phyloP scores from a whole-genome alignment of 2,888 invertebrate species.

The Graphium colonna region DNA sequence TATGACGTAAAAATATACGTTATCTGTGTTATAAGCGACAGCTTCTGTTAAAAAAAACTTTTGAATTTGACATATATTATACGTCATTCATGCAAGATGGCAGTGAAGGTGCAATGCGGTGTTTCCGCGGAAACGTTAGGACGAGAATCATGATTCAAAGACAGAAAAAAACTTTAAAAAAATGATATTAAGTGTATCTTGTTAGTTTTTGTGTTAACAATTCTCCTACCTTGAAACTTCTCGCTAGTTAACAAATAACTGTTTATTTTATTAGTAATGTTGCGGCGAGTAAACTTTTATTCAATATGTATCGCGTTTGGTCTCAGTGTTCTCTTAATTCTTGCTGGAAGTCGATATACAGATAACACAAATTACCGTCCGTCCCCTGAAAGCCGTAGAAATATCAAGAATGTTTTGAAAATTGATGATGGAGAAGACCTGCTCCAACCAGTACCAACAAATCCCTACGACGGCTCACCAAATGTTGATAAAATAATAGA shows the following conservation, averaged over 20 bases:
- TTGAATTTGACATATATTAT: conserved; percentile 12
- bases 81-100: conserved; percentile 56
- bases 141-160: conserved; percentile 64
- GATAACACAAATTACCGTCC: conserved; percentile 74
- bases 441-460: conserved; percentile 56
- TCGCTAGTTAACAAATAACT: conserved; percentile 42
- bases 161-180: conserved; percentile 53
- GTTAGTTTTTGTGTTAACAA: conserved; percentile 53
- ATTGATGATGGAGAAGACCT: conserved; percentile 75
- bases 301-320: conserved; percentile 76
- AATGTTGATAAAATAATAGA: conserved; percentile 61
- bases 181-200: conserved; percentile 59
- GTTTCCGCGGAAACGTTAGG: conserved; percentile 73
- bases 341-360: conserved; percentile 78
- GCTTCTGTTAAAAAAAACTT: not conserved
- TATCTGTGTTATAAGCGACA: not conserved
- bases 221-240: conserved; percentile 41
- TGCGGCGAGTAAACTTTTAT: conserved; percentile 74
- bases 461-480: conserved; percentile 56
- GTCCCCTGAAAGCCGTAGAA: conserved; percentile 63
- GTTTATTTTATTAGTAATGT: conserved; percentile 60
- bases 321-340: conserved; percentile 73
- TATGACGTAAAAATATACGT: too few species aligned
- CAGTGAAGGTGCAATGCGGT: conserved; percentile 75
- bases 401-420: conserved; percentile 78